A percentile compares a stretch with the other conserved stretches of the same genome.
These are phyloP conservation scores for Noctilio leporinus DNA, from an alignment of 2,113 vertebrate species.

Conservation along the genomic window DNA sequence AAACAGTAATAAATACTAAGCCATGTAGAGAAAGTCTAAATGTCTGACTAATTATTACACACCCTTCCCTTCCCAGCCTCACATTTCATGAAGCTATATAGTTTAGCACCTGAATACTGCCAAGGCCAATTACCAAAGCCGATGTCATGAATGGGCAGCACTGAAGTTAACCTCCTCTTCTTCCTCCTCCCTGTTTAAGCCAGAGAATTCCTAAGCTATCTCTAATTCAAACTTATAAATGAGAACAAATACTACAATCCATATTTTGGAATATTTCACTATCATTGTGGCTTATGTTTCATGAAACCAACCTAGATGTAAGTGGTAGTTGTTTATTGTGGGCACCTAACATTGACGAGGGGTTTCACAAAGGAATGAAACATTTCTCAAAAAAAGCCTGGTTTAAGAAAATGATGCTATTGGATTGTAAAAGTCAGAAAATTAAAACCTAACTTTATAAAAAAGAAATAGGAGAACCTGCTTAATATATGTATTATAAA, in stretches of 20 bases:
- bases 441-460: slow-evolving; percentile 37
- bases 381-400: background rate
- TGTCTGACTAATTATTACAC: slow-evolving; percentile 60
- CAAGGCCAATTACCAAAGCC: slow-evolving; percentile 70
- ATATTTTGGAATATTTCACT: background rate
- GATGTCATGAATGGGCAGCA: slow-evolving; percentile 70
- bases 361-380: slow-evolving; percentile 15
- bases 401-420: background rate
- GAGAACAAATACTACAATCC: background rate
- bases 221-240: slow-evolving; percentile 60
- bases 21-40: slow-evolving; percentile 53
- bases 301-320: background rate
- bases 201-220: slow-evolving; percentile 48
- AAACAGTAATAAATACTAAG: slow-evolving; percentile 72
- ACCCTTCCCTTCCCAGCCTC: slow-evolving; percentile 36
- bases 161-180: slow-evolving; percentile 45
- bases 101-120: slow-evolving; percentile 50
- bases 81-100: slow-evolving; percentile 44
- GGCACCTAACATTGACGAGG: background rate
- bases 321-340: background rate
- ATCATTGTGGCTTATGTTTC: slow-evolving; percentile 12
- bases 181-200: background rate
- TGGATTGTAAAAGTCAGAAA: background rate
- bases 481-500: slow-evolving; percentile 21
- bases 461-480: background rate